Conservation (phyloP, 2,888 invertebrate species). For the Apodemia mormo region DNA sequence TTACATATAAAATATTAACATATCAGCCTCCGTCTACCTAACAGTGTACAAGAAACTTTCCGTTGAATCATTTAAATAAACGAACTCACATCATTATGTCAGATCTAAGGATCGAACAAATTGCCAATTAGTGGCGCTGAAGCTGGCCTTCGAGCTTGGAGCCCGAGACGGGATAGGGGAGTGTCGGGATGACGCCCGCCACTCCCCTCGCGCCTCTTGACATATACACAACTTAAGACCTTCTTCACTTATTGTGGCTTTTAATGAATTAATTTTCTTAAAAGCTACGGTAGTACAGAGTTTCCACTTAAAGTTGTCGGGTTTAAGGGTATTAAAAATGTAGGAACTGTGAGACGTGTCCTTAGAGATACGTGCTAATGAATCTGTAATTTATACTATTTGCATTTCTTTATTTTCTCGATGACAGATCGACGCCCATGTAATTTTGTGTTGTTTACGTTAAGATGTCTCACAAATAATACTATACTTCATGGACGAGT, state of each 20-base stretch:
- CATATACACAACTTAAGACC: conserved; percentile 33
- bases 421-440: too few species aligned
- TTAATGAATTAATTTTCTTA: conserved; percentile 34
- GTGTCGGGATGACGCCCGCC: conserved; percentile 34
- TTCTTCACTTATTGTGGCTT: conserved; percentile 31
- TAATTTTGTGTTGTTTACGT: too few species aligned
- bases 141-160: conserved; percentile 51
- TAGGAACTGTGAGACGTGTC: too few species aligned
- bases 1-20: conserved; percentile 76
- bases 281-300: conserved; percentile 28
- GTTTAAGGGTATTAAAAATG: too few species aligned
- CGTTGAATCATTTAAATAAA: conserved; percentile 80
- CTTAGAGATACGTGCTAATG: too few species aligned
- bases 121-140: conserved; percentile 76
- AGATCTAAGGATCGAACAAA: conserved; percentile 81
- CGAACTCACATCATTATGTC: conserved; percentile 79
- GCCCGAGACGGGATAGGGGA: conserved; percentile 44
- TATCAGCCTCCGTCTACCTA: conserved; percentile 26
- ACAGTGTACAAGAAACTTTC: conserved; percentile 57
- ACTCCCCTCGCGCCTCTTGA: conserved; percentile 26
- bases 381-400: too few species aligned
- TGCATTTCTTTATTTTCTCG: too few species aligned
- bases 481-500: too few species aligned
- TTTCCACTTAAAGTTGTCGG: conserved; percentile 35
- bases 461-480: too few species aligned